Base-by-base conservation (phyloP, 2,888 invertebrate species). In the Temnothorax unifasciatus region DNA sequence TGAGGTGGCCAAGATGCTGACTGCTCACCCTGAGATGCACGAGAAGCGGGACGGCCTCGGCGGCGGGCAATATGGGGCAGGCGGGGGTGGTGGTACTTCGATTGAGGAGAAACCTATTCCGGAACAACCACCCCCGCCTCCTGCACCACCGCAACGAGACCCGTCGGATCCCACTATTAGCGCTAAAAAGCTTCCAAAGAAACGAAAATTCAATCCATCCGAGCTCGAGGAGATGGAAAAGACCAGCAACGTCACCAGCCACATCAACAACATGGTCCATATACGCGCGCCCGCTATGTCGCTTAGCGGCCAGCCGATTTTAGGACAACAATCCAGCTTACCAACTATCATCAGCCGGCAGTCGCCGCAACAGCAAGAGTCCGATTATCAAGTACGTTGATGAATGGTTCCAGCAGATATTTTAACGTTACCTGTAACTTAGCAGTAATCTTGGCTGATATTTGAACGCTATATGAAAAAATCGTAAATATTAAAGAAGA, bases 121-220 rank as follows among this genome's bases (percentile, higher is more conserved):
- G 85, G 93, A 93, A 88, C 93, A 93, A 84, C 94, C 93, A 90
- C 93, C 94, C 90, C 93, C 93, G 92, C 96, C 96, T 76, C 95
- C 96, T 47, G 96, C 96, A 91, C 96, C 96, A 83, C 95, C 96
- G 47, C 96, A 97, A 88, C 96, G 97, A 87, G 94, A 94, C 90
- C 92, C 88, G n/a, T 94, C 94, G 50, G 94, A 94, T 91, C 93
- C 95, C 52, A 94, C 93, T 76, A 94, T 94, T 90, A 95, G 94
- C 92, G 96, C 96, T 85, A 95, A 96, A 90, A 98, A 98, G 95
- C 96, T 99, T 94, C 99, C 99, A 83, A 99, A 99, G 95, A 99
- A 99, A 95, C 96, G 99, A 88, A 98, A 98, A 95, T 98, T 97
- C 93, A 97, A 97, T 95, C 97, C 97, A 64, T 97, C 97, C 64